phyloP scores from a whole-genome alignment of 2,113 vertebrate species.

The Mormyrus lacerda region DNA sequence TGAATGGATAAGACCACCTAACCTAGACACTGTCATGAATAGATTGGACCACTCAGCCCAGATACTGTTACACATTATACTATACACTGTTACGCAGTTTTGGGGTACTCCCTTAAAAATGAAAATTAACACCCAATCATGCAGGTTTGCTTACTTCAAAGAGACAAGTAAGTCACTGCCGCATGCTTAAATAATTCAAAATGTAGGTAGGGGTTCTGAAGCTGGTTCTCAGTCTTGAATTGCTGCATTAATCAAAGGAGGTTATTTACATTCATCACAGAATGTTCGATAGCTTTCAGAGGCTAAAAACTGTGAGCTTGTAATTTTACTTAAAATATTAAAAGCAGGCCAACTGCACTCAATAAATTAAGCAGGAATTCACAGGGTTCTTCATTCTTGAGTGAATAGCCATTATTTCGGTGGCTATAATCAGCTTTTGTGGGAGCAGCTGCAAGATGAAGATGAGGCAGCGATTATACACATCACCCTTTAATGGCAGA shows the following conservation, averaged over 20 bases:
- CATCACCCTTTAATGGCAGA: neutral
- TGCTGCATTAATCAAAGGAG: neutral
- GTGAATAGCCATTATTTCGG: neutral
- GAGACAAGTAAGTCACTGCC: neutral
- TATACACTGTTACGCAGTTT: neutral
- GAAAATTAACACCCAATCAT: neutral
- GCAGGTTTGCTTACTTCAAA: neutral
- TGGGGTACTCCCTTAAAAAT: neutral
- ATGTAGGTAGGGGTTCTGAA: neutral
- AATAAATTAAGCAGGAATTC: neutral
- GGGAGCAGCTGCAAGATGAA: neutral
- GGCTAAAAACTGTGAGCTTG: neutral
- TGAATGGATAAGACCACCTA: neutral
- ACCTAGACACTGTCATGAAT: neutral
- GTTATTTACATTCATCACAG: neutral
- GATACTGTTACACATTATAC: neutral
- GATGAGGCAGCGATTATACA: neutral
- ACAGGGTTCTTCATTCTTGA: neutral
- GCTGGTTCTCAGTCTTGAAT: neutral
- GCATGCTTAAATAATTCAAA: neutral
- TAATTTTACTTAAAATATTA: slow-evolving; percentile 3
- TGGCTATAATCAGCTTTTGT: neutral
- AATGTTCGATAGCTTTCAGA: neutral
- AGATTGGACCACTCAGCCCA: neutral
- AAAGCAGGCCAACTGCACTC: neutral